Evolutionary conservation across 2,888 invertebrate genomes (phyloP).

Genomic region (Drosophila borealis): DNA sequence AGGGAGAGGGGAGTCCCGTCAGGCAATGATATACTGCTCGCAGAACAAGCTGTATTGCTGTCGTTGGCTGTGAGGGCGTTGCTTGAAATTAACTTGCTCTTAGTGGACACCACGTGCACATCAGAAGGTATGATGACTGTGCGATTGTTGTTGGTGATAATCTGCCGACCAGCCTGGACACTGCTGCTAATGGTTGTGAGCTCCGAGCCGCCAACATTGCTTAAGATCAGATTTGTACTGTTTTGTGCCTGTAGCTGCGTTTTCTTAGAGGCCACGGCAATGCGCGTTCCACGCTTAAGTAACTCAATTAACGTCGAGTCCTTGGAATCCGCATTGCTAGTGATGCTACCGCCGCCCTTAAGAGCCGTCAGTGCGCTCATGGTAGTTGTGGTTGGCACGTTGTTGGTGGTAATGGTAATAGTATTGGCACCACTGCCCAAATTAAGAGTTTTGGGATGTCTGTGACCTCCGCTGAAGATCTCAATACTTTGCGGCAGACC

Average conservation of each 20-base stretch:
- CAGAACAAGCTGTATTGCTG: slow-evolving; percentile 21
- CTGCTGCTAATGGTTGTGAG: slow-evolving; percentile 50
- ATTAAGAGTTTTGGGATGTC: slow-evolving; percentile 78
- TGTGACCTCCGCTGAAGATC: slow-evolving; percentile 73
- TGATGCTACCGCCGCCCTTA: slow-evolving; percentile 71
- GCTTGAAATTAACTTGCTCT: slow-evolving; percentile 62
- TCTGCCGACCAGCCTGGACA: slow-evolving; percentile 85
- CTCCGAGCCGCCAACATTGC: slow-evolving; percentile 88
- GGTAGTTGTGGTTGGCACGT: slow-evolving; percentile 70
- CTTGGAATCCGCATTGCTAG: slow-evolving; percentile 85
- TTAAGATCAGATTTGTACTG: slow-evolving; percentile 83
- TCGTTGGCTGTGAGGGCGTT: slow-evolving; percentile 23
- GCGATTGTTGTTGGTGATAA: slow-evolving; percentile 84
- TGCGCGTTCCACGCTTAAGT: slow-evolving; percentile 89
- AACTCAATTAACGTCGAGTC: slow-evolving; percentile 92
- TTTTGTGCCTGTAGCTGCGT: slow-evolving; percentile 88
- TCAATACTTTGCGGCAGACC: slow-evolving; percentile 82
- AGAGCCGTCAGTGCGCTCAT: slow-evolving; percentile 72
- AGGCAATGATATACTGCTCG: slow-evolving; percentile 72
- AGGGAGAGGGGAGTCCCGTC: slow-evolving; percentile 83
- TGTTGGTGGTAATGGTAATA: slow-evolving; percentile 76
- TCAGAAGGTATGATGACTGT: slow-evolving; percentile 84
- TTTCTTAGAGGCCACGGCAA: slow-evolving; percentile 88
- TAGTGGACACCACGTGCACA: slow-evolving; percentile 80
- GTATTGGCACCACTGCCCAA: slow-evolving; percentile 77